Conservation (phyloP, 2,888 invertebrate species). For the Himalopsyche kuldschensis region DNA sequence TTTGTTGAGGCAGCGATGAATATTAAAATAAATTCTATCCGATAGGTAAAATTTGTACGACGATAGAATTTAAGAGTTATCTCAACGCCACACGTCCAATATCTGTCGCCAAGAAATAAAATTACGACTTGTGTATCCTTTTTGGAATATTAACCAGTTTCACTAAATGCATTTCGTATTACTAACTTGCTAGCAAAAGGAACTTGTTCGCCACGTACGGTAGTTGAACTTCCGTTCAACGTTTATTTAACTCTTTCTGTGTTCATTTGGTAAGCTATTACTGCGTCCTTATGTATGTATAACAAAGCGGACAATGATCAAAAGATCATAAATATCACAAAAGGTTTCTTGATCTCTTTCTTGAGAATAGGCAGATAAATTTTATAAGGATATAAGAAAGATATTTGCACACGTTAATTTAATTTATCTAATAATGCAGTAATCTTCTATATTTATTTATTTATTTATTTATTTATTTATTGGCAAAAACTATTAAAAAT, state of each 20-base stretch:
- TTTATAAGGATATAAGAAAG: no score
- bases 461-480: no score
- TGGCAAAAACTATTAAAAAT: no score
- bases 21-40: background rate
- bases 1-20: background rate
- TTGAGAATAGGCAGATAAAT: no score
- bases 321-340: background rate
- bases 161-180: conserved; percentile 14
- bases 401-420: no score
- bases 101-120: background rate
- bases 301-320: background rate
- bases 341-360: no score
- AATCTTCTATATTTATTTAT: no score
- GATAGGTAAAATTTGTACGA: background rate
- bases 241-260: background rate
- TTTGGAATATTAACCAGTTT: conserved; percentile 9
- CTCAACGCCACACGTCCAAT: background rate
- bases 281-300: background rate
- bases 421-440: no score
- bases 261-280: background rate
- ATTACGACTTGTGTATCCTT: background rate
- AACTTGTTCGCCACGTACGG: conserved; percentile 19
- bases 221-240: conserved; percentile 16
- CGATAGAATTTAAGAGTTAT: background rate
- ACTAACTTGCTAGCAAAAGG: conserved; percentile 4